Evolutionary conservation across 1,140 invertebrate species (phyloP).

Genomic region (Triops cancriformis): DNA sequence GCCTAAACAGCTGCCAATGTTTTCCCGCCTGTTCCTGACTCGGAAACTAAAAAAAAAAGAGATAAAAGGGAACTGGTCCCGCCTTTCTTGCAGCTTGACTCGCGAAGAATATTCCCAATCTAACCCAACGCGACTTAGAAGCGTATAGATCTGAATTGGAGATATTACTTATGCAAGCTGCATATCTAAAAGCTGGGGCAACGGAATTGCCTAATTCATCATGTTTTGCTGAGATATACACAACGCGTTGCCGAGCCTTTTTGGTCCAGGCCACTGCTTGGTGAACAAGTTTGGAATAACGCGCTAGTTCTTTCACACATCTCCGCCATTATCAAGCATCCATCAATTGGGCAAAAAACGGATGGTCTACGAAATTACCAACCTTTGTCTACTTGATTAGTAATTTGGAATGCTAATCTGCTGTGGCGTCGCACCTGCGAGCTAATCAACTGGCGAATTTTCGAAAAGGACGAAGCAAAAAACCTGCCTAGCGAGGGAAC

Average conservation of each 20-base stretch:
- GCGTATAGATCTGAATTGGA: not conserved
- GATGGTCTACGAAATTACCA: not conserved
- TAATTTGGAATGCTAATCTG: conserved; percentile 5
- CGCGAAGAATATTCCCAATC: not conserved
- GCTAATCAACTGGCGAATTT: not conserved
- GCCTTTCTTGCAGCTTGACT: not conserved
- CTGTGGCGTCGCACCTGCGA: not conserved
- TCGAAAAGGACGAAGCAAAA: not conserved
- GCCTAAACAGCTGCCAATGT: not conserved
- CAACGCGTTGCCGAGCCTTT: not conserved
- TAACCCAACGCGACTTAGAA: not conserved
- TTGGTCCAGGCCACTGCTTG: not conserved
- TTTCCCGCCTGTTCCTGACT: not conserved
- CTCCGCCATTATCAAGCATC: conserved; percentile 10
- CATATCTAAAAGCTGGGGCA: not conserved
- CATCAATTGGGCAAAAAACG: not conserved
- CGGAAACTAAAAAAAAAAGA: not conserved
- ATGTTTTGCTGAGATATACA: not conserved
- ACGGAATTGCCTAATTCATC: not conserved
- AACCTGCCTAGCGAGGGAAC: not conserved
- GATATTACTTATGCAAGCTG: conserved; percentile 1
- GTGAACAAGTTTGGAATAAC: not conserved
- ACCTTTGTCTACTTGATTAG: not conserved
- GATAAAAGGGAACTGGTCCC: not conserved
- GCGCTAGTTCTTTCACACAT: not conserved